Conservation (phyloP, 2,888 invertebrate genomes). For the Apamea crenata region DNA sequence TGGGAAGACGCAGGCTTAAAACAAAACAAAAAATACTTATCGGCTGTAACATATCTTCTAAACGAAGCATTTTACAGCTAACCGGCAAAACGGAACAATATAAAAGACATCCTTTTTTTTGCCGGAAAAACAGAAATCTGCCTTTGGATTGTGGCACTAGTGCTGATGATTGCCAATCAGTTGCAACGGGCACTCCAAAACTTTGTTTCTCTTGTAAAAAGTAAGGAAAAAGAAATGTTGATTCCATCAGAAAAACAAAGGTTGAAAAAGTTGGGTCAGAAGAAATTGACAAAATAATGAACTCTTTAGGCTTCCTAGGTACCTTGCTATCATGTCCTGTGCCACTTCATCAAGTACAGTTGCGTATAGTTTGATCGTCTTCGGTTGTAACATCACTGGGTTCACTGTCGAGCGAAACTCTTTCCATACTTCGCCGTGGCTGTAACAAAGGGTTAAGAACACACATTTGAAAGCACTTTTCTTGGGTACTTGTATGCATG, state of each 20-base stretch:
- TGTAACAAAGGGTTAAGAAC: constrained; percentile 73
- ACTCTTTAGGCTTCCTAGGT: constrained; percentile 37
- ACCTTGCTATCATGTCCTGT: constrained; percentile 92
- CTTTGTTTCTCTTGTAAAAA: no score
- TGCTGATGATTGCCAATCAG: no score
- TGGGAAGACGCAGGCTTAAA: neutral
- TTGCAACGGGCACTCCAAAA: no score
- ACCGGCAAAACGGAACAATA: constrained; percentile 17
- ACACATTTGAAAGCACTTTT: neutral
- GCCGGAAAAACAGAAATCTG: no score
- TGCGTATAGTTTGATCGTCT: constrained; percentile 92
- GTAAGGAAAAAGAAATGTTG: no score
- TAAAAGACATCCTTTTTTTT: constrained; percentile 26
- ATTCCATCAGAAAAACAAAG: neutral
- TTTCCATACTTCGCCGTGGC: constrained; percentile 95
- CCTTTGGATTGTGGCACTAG: no score
- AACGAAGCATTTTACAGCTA: neutral
- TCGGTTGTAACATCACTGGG: constrained; percentile 93
- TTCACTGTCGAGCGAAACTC: constrained; percentile 93
- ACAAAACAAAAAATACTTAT: neutral
- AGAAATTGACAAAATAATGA: neutral
- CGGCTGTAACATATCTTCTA: neutral
- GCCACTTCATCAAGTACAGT: constrained; percentile 92
- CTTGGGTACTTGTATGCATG: neutral
- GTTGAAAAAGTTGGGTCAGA: neutral